Conservation (phyloP, 1,140 invertebrate species). For the Calephelis nemesis region DNA sequence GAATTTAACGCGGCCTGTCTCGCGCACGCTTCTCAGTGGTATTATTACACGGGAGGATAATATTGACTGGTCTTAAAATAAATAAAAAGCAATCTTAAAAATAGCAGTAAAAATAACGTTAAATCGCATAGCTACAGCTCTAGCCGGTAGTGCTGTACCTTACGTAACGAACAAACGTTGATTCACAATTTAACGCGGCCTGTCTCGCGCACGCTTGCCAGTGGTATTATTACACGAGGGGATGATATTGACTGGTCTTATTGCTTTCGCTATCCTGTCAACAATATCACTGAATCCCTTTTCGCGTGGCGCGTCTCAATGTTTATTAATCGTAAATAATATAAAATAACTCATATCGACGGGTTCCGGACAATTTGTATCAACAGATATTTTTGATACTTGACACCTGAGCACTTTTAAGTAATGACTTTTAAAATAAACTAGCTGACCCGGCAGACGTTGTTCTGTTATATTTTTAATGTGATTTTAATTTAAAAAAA, state of each 20-base stretch:
- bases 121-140: background rate
- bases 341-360: too few species aligned
- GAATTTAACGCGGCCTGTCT: constrained; percentile 10
- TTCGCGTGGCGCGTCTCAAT: background rate
- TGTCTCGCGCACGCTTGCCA: background rate
- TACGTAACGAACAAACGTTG: background rate
- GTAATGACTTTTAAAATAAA: too few species aligned
- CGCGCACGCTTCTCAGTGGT: background rate
- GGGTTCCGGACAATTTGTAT: too few species aligned
- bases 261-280: constrained; percentile 12
- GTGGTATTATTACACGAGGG: constrained; percentile 2
- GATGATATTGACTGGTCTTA: constrained; percentile 16
- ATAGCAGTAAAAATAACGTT: background rate
- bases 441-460: too few species aligned
- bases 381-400: too few species aligned
- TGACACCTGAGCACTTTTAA: too few species aligned
- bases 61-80: constrained; percentile 8
- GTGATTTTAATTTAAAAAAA: too few species aligned
- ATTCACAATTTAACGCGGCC: constrained; percentile 11
- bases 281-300: constrained; percentile 10
- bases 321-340: constrained; percentile 9
- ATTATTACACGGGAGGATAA: constrained; percentile 5
- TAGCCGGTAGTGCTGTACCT: background rate
- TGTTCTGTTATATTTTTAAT: too few species aligned
- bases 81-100: background rate